Percentiles rank a stretch among this genome's conserved stretches.
phyloP scores from a whole-genome alignment of 2,113 vertebrate genomes.

The Semicossyphus pulcher region DNA sequence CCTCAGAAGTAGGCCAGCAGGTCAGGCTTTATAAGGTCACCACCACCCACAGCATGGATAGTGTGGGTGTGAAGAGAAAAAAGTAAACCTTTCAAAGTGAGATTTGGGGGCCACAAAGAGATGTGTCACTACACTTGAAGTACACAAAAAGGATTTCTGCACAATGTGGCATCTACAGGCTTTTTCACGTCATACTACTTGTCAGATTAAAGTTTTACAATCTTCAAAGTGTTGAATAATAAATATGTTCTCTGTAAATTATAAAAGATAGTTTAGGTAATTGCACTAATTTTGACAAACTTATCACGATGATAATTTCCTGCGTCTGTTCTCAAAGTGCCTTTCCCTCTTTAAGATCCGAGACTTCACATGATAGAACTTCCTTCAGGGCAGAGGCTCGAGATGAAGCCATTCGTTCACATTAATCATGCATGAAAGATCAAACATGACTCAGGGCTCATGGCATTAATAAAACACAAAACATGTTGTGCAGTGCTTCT shows the following conservation, averaged over 20 bases:
- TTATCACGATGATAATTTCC: background rate
- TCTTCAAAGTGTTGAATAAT: no score
- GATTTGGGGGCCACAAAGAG: background rate
- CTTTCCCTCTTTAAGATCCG: background rate
- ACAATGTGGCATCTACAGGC: no score
- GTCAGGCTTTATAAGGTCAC: conserved; percentile 39
- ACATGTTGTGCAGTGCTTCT: background rate
- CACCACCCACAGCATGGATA: background rate
- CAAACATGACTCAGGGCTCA: conserved; percentile 44
- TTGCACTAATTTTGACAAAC: background rate
- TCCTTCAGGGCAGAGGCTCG: conserved; percentile 20
- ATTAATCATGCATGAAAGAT: conserved; percentile 48
- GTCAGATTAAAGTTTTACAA: no score
- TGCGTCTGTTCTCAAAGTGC: background rate
- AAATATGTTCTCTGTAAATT: no score
- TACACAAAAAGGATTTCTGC: no score
- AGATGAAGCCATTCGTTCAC: conserved; percentile 33
- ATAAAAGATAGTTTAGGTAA: no score
- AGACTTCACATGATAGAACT: conserved; percentile 36
- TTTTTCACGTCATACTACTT: no score
- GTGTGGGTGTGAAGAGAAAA: conserved; percentile 1
- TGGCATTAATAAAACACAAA: conserved; percentile 49
- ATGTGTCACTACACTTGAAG: no score
- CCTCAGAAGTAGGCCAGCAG: conserved; percentile 41
- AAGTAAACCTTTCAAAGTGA: background rate